Percentiles rank a stretch among this genome's conserved stretches.
These are phyloP conservation scores for Platycheirus albimanus DNA, from an alignment of 2,888 invertebrate species.

Conservation along the genomic window DNA sequence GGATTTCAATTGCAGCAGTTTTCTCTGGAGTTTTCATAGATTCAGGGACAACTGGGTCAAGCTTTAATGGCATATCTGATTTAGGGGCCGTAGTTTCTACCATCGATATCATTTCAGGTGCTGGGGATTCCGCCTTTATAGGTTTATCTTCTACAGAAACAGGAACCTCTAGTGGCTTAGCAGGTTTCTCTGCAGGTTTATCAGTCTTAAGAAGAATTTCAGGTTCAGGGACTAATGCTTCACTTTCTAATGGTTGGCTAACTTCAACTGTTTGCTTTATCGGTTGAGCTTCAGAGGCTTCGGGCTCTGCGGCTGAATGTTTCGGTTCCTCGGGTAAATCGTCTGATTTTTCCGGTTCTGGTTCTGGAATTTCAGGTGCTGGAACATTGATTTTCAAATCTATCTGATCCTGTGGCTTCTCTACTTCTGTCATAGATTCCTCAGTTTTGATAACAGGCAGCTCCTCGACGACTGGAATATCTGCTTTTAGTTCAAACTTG, in stretches of 20 bases:
- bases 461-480: not conserved
- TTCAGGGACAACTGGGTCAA: not conserved
- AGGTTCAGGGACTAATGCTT: not conserved
- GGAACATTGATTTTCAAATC: not conserved
- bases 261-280: not conserved
- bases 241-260: not conserved
- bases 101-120: not conserved
- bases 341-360: not conserved
- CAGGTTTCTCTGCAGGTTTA: not conserved
- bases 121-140: not conserved
- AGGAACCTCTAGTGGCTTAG: not conserved
- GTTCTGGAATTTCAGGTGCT: not conserved
- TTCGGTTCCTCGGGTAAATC: not conserved
- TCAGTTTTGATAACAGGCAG: not conserved
- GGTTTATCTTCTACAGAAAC: not conserved
- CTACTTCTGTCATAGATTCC: not conserved
- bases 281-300: not conserved
- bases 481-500: slow-evolving; percentile 1
- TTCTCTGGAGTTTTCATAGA: not conserved
- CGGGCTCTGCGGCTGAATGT: not conserved
- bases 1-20: slow-evolving; percentile 12
- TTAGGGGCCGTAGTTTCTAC: slow-evolving; percentile 4
- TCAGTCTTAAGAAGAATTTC: not conserved
- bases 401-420: not conserved
- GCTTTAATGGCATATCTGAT: not conserved